Evolutionary conservation across 2,888 invertebrate species (phyloP).

Genomic region (Himalopsyche kuldschensis): DNA sequence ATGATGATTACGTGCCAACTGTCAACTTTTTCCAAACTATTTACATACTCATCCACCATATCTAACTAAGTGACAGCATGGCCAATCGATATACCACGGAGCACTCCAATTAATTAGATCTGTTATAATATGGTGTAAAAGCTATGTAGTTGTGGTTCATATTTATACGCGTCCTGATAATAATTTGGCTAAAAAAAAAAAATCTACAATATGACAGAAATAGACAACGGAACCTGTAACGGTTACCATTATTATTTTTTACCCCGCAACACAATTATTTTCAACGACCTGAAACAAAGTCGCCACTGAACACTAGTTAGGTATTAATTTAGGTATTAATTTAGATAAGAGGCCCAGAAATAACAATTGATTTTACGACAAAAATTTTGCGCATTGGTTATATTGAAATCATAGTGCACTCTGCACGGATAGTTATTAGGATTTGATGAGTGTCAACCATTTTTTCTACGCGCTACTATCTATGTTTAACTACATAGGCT

Average conservation of each 20-base stretch:
- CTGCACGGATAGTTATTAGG: not conserved
- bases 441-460: not conserved
- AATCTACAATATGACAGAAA: too few species aligned
- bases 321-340: too few species aligned
- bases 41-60: constrained; percentile 24
- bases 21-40: constrained; percentile 33
- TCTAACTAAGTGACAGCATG: not conserved
- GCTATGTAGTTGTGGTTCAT: not conserved
- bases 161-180: not conserved
- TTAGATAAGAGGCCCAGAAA: too few species aligned
- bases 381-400: too few species aligned
- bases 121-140: not conserved
- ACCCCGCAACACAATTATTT: too few species aligned
- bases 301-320: too few species aligned
- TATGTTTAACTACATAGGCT: too few species aligned
- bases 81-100: not conserved
- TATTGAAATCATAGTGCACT: not conserved
- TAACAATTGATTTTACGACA: too few species aligned
- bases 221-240: too few species aligned
- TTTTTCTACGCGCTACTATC: not conserved
- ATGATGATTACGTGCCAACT: constrained; percentile 32
- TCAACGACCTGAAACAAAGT: too few species aligned
- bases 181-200: not conserved
- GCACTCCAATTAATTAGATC: not conserved
- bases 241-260: too few species aligned